A percentile compares a stretch with the other conserved stretches of the same genome.
phyloP scores from a whole-genome alignment of 1,140 invertebrate genomes.

The Sycophila sp. region DNA sequence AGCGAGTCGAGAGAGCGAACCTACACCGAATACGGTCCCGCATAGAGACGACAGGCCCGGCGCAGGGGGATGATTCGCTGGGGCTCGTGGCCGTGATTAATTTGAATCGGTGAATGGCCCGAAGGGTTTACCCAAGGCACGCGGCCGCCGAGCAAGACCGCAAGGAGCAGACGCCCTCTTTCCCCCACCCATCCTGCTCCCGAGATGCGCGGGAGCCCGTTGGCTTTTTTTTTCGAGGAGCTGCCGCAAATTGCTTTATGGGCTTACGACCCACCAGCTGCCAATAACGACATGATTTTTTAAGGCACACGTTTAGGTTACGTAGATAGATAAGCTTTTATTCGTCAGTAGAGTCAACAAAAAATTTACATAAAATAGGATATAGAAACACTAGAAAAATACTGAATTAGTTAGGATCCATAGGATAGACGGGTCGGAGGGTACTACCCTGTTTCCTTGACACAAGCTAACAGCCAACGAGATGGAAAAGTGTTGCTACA shows the following conservation, averaged over 20 bases:
- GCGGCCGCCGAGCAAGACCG: conserved; percentile 23
- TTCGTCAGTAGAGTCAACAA: no score
- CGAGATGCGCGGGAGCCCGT: neutral
- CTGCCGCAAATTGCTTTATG: conserved; percentile 30
- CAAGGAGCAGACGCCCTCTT: conserved; percentile 6
- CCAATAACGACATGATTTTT: no score
- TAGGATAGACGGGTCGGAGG: no score
- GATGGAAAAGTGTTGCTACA: no score
- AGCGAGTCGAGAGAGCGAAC: neutral
- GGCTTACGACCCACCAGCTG: conserved; percentile 22
- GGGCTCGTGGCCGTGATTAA: conserved; percentile 61
- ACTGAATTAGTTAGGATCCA: no score
- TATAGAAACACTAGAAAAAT: no score
- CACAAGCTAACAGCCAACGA: no score
- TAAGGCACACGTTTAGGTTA: no score
- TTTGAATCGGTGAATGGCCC: conserved; percentile 65
- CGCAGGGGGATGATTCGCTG: conserved; percentile 37
- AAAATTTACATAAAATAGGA: no score
- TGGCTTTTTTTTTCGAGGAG: neutral
- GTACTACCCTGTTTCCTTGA: no score
- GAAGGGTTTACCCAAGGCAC: conserved; percentile 59
- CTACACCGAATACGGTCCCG: no score
- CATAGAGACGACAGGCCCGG: neutral
- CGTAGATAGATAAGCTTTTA: no score
- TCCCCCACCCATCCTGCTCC: conserved; percentile 6